Base-by-base conservation (phyloP, 1,140 invertebrate species). In the Drosophila pseudoananassae region DNA sequence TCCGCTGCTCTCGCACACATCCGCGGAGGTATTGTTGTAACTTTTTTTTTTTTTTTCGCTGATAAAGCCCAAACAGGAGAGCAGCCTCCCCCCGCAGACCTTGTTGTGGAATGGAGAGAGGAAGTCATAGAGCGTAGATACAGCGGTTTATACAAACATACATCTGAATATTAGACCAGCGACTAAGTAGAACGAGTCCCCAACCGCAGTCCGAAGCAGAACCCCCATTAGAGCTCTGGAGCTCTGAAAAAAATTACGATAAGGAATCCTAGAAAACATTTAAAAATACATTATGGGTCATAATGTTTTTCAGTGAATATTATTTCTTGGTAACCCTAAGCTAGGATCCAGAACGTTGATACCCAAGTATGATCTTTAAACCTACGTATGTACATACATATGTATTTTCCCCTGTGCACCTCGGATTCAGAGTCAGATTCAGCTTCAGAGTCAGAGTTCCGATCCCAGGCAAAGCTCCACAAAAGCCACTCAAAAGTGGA, bases 401-500 rank as follows among this genome's bases (percentile, higher is more conserved):
- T 20, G 0, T 9, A 20, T 63, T 65, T 49, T 20, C 47, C 33
- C 6, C 25, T 2, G 61, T 63, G 45, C 63, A 65, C 7, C 17
- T 17, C 15, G 14, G 20, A 10, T 17, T 20, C 38, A 66, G 45
- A 63, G 43, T 31, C 45, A 27, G 17, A 65, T 43, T 65, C 63
- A 36, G 31, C 60, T 14, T n/a, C 36, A 64, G 17, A 65, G 61
- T 65, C 61, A 61, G 43, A 65, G 61, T 60, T 66, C 58, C 57
- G 43, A 63, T 66, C 63, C 63, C 63, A 78, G 78, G 82, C 78
- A 85, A 78, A 85, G 82, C 82, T 87, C 58, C 78, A 81, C 71
- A 78, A 82, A 55, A 80, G 45, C 64, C 76, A 87, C 78, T 82
- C 71, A 87, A 76, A 82, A 83, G 71, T 83, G 63, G 60, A 83